Evolutionary conservation across 1,140 invertebrate genomes (phyloP).

Genomic region (Calephelis virginiensis): DNA sequence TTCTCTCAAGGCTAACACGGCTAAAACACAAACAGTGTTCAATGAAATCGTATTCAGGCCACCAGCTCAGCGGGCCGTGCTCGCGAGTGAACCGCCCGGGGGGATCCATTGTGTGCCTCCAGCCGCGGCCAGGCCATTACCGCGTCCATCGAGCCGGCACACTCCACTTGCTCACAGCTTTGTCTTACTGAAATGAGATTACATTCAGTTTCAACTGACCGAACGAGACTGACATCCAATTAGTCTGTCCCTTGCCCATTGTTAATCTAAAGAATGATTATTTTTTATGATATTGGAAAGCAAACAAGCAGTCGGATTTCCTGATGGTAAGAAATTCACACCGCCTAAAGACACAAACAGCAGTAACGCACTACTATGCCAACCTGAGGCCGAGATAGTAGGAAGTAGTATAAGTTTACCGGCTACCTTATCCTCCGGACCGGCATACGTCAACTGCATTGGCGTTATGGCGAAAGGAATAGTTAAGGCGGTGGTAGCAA

Average conservation of each 20-base stretch:
- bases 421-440: too few relatives aligned
- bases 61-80: slow-evolving; percentile 7
- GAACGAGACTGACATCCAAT: neutral
- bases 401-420: too few relatives aligned
- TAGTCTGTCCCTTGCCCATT: neutral
- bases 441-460: too few relatives aligned
- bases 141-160: neutral
- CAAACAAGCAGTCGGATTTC: too few relatives aligned
- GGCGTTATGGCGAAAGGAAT: too few relatives aligned
- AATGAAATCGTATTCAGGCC: slow-evolving; percentile 15
- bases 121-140: slow-evolving; percentile 2
- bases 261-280: too few relatives aligned
- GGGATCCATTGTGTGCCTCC: neutral
- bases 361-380: too few relatives aligned
- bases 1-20: neutral
- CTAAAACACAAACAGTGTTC: slow-evolving; percentile 15
- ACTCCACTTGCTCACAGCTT: slow-evolving; percentile 5
- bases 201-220: neutral
- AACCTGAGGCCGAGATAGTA: too few relatives aligned
- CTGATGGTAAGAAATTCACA: too few relatives aligned
- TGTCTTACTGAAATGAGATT: slow-evolving; percentile 8
- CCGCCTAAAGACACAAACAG: too few relatives aligned
- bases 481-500: too few relatives aligned
- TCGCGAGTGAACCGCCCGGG: slow-evolving; percentile 5
- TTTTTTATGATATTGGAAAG: too few relatives aligned